A percentile compares a stretch with the other conserved stretches of the same genome.
Conservation (phyloP, 2,888 invertebrate genomes). For the Alloplasta piceator region DNA sequence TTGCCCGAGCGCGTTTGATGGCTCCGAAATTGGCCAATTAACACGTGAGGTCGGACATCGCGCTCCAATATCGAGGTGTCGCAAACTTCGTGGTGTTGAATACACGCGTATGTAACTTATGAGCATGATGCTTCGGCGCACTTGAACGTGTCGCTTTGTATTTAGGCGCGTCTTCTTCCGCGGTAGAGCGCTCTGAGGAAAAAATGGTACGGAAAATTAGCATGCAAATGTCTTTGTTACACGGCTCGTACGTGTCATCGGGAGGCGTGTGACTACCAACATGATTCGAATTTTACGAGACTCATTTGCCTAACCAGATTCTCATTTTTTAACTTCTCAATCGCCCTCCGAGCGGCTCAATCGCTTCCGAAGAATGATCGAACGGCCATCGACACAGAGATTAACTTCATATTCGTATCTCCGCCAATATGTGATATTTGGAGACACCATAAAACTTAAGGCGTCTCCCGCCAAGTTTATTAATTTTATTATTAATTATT, state of each 20-base stretch:
- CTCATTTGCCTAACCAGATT: slow-evolving; percentile 61
- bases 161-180: slow-evolving; percentile 8
- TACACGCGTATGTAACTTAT: slow-evolving; percentile 15
- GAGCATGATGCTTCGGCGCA: background rate
- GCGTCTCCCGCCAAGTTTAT: no score
- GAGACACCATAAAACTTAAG: no score
- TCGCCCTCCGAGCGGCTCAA: no score
- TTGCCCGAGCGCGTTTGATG: slow-evolving; percentile 38
- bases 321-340: background rate
- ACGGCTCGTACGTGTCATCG: slow-evolving; percentile 51
- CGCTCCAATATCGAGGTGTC: slow-evolving; percentile 26
- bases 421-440: background rate
- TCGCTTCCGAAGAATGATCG: slow-evolving; percentile 22
- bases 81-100: slow-evolving; percentile 31
- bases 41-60: slow-evolving; percentile 18
- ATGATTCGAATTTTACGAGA: slow-evolving; percentile 48
- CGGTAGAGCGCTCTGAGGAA: background rate
- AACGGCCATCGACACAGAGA: slow-evolving; percentile 13
- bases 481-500: no score
- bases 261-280: slow-evolving; percentile 46
- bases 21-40: slow-evolving; percentile 51
- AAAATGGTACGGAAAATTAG: slow-evolving; percentile 41
- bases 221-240: slow-evolving; percentile 63
- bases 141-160: no score
- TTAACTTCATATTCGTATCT: slow-evolving; percentile 31